Percentiles rank a stretch among this genome's conserved stretches.
Evolutionary conservation across 1,140 invertebrate species (phyloP).

Genomic region (Stegodyphus dumicola): DNA sequence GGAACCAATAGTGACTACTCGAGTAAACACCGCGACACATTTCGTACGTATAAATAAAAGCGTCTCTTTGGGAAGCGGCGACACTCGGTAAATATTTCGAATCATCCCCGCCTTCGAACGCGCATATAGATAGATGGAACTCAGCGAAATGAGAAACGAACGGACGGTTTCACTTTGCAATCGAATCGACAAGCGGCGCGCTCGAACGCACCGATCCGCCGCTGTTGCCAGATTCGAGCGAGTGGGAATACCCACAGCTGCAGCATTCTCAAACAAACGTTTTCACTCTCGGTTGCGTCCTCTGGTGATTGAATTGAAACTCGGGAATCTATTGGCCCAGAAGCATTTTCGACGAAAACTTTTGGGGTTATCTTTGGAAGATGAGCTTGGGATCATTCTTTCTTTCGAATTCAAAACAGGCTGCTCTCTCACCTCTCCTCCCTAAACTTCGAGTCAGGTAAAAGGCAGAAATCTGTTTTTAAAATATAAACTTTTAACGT

Average conservation of each 20-base stretch:
- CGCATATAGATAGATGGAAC: conserved; percentile 12
- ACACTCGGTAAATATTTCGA: conserved; percentile 42
- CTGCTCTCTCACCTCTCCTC: too few relatives aligned
- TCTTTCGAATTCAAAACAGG: too few relatives aligned
- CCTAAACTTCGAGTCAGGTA: too few relatives aligned
- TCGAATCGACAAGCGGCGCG: conserved; percentile 16
- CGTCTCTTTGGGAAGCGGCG: conserved; percentile 3
- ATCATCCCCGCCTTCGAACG: background rate
- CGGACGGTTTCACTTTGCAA: conserved; percentile 22
- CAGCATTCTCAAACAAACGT: conserved; percentile 47
- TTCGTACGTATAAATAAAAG: conserved; percentile 20
- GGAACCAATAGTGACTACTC: conserved; percentile 11
- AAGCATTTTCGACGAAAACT: background rate
- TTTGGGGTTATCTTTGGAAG: too few relatives aligned
- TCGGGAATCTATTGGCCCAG: background rate
- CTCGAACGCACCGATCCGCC: conserved; percentile 39
- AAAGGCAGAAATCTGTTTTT: too few relatives aligned
- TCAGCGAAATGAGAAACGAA: conserved; percentile 19
- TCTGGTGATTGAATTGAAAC: conserved; percentile 39
- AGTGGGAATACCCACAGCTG: conserved; percentile 46
- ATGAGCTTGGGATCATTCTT: too few relatives aligned
- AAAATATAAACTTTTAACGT: too few relatives aligned
- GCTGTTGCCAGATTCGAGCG: conserved; percentile 25
- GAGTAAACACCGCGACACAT: conserved; percentile 32
- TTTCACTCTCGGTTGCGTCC: conserved; percentile 52